phyloP scores from a whole-genome alignment of 2,888 invertebrate genomes.

The Erebia epiphron region DNA sequence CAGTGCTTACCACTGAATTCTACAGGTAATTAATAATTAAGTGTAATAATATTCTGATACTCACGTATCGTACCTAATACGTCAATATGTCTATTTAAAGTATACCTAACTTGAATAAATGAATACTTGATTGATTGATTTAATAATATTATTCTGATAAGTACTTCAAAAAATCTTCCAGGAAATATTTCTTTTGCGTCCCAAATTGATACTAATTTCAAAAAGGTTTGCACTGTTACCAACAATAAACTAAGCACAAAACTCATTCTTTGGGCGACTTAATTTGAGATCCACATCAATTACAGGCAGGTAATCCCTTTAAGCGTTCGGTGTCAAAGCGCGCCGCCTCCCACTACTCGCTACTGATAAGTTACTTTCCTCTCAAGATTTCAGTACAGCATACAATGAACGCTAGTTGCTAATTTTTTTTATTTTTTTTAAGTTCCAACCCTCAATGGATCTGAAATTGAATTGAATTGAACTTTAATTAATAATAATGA shows the following conservation, averaged over 20 bases:
- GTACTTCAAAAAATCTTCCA: too few relatives aligned
- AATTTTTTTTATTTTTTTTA: not conserved
- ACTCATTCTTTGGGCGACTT: constrained; percentile 37
- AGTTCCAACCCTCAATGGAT: not conserved
- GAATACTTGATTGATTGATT: too few relatives aligned
- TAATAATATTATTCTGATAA: too few relatives aligned
- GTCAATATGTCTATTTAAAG: too few relatives aligned
- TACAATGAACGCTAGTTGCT: not conserved
- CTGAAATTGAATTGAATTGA: too few relatives aligned
- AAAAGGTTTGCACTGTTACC: not conserved
- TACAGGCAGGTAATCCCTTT: constrained; percentile 61
- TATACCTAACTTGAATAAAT: too few relatives aligned
- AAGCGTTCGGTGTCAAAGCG: constrained; percentile 66
- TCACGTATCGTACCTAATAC: too few relatives aligned
- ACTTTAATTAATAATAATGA: too few relatives aligned
- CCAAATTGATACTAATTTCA: not conserved
- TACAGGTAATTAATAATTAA: too few relatives aligned
- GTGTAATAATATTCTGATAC: too few relatives aligned
- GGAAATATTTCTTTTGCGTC: too few relatives aligned
- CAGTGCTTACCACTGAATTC: too few relatives aligned
- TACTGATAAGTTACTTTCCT: constrained; percentile 23
- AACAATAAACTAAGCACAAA: constrained; percentile 7
- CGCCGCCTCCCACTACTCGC: constrained; percentile 34
- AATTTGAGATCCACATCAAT: constrained; percentile 69
- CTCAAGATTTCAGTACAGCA: constrained; percentile 26